Conservation (phyloP, 2,113 vertebrate genomes). For the Heterotis niloticus region DNA sequence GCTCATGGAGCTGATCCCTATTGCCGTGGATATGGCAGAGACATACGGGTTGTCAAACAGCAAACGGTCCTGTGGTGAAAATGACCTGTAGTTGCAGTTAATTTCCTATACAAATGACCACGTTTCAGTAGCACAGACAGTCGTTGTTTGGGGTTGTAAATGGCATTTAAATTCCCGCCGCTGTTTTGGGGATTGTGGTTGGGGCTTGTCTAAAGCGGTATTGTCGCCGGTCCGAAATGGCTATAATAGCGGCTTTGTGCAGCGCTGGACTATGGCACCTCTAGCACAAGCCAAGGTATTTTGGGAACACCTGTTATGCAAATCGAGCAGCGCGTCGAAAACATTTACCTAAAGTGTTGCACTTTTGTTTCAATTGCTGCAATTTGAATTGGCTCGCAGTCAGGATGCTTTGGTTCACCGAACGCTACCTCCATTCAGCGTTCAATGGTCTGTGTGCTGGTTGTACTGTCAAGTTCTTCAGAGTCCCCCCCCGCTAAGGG, state of each 20-base stretch:
- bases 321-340: constrained; percentile 46
- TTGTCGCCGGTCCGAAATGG: constrained; percentile 35
- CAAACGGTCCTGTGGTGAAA: background rate
- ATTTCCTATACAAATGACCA: constrained; percentile 12
- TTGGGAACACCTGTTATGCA: constrained; percentile 49
- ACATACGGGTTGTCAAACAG: no score
- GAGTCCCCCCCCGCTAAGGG: no score
- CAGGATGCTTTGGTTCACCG: background rate
- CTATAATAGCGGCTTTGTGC: constrained; percentile 53
- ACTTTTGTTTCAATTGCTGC: constrained; percentile 38
- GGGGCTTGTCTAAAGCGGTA: constrained; percentile 31
- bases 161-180: constrained; percentile 48
- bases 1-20: no score
- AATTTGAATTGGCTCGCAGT: constrained; percentile 24
- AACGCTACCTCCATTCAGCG: background rate
- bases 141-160: no score
- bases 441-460: background rate
- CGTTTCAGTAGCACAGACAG: constrained; percentile 13
- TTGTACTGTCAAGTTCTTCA: no score
- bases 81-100: constrained; percentile 15
- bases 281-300: constrained; percentile 42
- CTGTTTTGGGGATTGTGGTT: constrained; percentile 34
- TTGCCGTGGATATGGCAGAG: no score
- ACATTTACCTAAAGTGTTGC: constrained; percentile 45
- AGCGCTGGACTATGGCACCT: constrained; percentile 18